Base-by-base conservation (phyloP, 2,888 invertebrate genomes). In the Hipparchia semele region DNA sequence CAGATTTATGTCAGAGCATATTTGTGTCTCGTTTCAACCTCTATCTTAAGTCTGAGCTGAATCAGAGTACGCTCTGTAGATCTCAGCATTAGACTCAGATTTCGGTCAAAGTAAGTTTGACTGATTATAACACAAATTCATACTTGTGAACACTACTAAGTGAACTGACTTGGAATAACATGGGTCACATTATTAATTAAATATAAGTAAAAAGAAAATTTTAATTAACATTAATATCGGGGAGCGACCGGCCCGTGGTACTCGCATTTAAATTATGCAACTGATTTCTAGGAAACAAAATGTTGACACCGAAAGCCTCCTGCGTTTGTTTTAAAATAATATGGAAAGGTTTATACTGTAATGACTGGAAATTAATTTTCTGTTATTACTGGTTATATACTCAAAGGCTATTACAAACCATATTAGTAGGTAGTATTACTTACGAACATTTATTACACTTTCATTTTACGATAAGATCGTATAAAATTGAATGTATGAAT, bases 261-360 rank as follows among this genome's bases (percentile, higher is more conserved):
- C 58, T 68, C 7, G 6, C 33, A 5, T 49, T 65, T 13, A 23
- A 65, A 53, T 65, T 60, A 60, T 39, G 59, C 59, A 60, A 60
- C 39, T 60, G 59, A 60, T 60, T 60, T 60, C 59, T 33, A 9
- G 59, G 59, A 60, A 60, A 60, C 59, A 39, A 39, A 9, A 60
- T 39, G 39, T 39, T 60, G 59, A 60, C 59, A 60, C 59, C 33
- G 59, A 59, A 59, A 39, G 2, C 39, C 39, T 60, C n/a, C 9
- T 2, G 49, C 49, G 49, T 54, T 2, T 12, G n/a, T 5, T 12
- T 54, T 49, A 49, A 49, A 54, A 54, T 54, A 54, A 54, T 54
- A 54, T 5, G 10, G 53, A 10, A n/a, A 0, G 2, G 2, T 12
- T 54, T 54, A 54, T 54, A 54, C 53, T 54, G 4, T 54, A 4